phyloP scores from a whole-genome alignment of 1,140 invertebrate species.

The Palaemon carinicauda region DNA sequence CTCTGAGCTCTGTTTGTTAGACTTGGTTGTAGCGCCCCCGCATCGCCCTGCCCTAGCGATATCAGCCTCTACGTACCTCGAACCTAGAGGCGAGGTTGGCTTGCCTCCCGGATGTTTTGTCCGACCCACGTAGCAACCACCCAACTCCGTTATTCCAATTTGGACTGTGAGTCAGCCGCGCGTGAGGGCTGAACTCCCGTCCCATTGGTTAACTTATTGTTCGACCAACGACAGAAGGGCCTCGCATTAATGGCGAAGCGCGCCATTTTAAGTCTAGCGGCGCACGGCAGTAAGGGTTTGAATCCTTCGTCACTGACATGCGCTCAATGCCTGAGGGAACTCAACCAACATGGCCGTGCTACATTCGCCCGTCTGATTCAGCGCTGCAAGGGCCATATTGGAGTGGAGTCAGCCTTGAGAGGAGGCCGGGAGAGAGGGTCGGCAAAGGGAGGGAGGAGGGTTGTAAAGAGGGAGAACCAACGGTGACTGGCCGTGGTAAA shows the following conservation, averaged over 20 bases:
- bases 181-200: conserved; percentile 56
- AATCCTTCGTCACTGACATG: conserved; percentile 1
- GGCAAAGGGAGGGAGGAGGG: neutral
- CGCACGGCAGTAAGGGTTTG: conserved; percentile 26
- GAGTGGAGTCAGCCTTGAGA: conserved; percentile 38
- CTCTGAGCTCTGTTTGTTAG: conserved; percentile 54
- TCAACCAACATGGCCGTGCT: conserved; percentile 29
- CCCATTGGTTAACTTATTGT: conserved; percentile 57
- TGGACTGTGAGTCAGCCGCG: conserved; percentile 55
- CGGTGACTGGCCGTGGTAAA: conserved; percentile 52
- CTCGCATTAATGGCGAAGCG: conserved; percentile 11
- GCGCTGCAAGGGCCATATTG: conserved; percentile 40
- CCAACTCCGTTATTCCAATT: conserved; percentile 56
- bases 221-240: conserved; percentile 50
- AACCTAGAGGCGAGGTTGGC: neutral
- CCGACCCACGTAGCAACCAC: conserved; percentile 54
- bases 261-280: conserved; percentile 18
- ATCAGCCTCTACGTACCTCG: neutral
- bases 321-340: conserved; percentile 37
- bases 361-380: conserved; percentile 20
- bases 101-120: conserved; percentile 44
- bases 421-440: neutral
- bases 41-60: neutral
- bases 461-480: conserved; percentile 47
- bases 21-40: conserved; percentile 53